Conservation (phyloP, 2,113 vertebrate species). For the Pygoscelis adeliae region DNA sequence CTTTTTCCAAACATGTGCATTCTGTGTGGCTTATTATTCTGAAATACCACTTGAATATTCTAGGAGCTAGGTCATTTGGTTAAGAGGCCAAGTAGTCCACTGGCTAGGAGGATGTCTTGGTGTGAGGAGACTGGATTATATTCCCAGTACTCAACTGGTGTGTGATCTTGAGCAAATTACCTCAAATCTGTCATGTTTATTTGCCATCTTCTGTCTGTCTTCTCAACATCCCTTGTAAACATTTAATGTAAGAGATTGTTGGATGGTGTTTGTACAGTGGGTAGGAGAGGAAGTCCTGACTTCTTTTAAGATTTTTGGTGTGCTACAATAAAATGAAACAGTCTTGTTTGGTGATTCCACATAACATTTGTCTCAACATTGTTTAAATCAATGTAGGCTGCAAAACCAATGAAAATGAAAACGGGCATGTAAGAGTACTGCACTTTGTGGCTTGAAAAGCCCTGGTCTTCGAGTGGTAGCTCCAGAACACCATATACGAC, state of each 20-base stretch:
- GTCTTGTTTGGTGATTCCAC: not conserved
- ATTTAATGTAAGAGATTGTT: not conserved
- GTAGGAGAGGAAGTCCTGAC: not conserved
- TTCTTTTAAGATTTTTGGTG: not conserved
- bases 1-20: not conserved
- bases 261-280: not conserved
- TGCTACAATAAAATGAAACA: not conserved
- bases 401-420: not conserved
- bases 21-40: not conserved
- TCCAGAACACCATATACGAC: not conserved
- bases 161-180: not conserved
- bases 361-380: not conserved
- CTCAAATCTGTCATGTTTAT: not conserved
- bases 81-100: not conserved
- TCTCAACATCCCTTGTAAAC: not conserved
- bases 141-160: not conserved
- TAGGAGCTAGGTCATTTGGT: fast-evolving
- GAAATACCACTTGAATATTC: not conserved
- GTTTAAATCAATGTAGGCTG: not conserved
- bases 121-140: not conserved
- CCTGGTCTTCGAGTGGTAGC: not conserved
- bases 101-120: not conserved
- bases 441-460: not conserved
- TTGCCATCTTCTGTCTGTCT: not conserved
- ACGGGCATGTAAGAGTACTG: not conserved